Conservation (phyloP, 2,797 vertebrate species). For the Pelodytes ibericus region DNA sequence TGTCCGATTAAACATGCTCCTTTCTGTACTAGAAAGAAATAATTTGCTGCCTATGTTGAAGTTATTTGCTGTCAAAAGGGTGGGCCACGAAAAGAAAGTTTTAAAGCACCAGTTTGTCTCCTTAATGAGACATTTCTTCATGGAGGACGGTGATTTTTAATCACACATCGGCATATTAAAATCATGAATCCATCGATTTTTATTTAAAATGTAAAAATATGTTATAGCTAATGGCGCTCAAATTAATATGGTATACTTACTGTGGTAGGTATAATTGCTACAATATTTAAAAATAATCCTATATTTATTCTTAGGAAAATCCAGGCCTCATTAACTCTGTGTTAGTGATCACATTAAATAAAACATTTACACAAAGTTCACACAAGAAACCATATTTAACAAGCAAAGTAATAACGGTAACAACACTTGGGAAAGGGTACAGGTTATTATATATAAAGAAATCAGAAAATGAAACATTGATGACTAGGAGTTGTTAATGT, state of each 20-base stretch:
- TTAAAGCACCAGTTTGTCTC: neutral
- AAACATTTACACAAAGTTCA: neutral
- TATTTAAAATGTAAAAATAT: slow-evolving; percentile 5
- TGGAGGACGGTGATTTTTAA: neutral
- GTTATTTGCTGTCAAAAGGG: neutral
- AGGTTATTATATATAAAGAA: too few species aligned
- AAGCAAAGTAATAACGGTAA: neutral
- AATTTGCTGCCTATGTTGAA: too few species aligned
- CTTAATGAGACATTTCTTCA: slow-evolving; percentile 1
- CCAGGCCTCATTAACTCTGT: slow-evolving; percentile 40
- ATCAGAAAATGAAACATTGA: too few species aligned
- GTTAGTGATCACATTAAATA: slow-evolving; percentile 32
- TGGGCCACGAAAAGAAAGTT: neutral
- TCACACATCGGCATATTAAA: neutral
- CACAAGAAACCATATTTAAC: neutral
- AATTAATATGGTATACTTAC: slow-evolving; percentile 22
- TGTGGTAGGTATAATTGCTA: slow-evolving; percentile 39
- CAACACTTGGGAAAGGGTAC: neutral
- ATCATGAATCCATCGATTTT: slow-evolving; percentile 29
- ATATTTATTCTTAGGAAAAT: slow-evolving; percentile 24
- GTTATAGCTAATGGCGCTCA: slow-evolving; percentile 10
- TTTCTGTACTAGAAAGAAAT: too few species aligned
- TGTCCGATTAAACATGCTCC: too few species aligned
- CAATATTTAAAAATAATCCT: slow-evolving; percentile 37
- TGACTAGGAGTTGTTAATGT: too few species aligned